phyloP scores from a whole-genome alignment of 2,797 vertebrate genomes.

The Oreonectes daqikongensis region DNA sequence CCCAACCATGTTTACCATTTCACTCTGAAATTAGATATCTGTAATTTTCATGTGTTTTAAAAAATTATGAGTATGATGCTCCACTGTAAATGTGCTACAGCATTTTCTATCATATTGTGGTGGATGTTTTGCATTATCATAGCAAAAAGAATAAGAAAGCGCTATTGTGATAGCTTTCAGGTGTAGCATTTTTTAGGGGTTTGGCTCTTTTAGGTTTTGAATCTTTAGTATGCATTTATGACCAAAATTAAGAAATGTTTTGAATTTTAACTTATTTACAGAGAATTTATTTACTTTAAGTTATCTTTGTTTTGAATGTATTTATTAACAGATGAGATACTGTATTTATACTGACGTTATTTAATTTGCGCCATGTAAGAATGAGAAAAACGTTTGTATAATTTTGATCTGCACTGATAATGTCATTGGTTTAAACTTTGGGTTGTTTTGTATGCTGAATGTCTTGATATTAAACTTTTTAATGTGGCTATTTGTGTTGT shows the following conservation, averaged over 20 bases:
- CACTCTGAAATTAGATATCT: conserved; percentile 15
- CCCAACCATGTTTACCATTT: conserved; percentile 18
- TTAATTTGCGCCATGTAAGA: conserved; percentile 67
- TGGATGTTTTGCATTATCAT: conserved; percentile 10
- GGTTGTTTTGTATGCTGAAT: conserved; percentile 80
- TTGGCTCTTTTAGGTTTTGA: conserved; percentile 30
- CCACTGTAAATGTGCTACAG: neutral
- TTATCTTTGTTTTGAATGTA: conserved; percentile 59
- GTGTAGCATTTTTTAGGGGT: conserved; percentile 29
- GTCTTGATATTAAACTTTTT: conserved; percentile 76
- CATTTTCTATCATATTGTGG: conserved; percentile 1
- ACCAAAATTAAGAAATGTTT: conserved; percentile 44
- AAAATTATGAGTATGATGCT: neutral
- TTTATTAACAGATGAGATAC: conserved; percentile 58
- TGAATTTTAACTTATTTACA: conserved; percentile 55
- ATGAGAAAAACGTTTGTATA: conserved; percentile 66
- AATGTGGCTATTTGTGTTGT: conserved; percentile 19
- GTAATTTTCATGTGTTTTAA: neutral
- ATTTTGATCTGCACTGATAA: conserved; percentile 81
- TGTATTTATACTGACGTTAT: conserved; percentile 62
- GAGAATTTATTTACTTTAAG: conserved; percentile 55
- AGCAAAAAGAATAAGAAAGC: neutral
- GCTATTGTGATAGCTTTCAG: conserved; percentile 22
- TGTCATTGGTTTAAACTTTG: conserved; percentile 70
- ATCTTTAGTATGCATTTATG: conserved; percentile 45